A percentile compares a stretch with the other conserved stretches of the same genome.
phyloP scores from a whole-genome alignment of 2,113 vertebrate species.

The Pholis gunnellus region DNA sequence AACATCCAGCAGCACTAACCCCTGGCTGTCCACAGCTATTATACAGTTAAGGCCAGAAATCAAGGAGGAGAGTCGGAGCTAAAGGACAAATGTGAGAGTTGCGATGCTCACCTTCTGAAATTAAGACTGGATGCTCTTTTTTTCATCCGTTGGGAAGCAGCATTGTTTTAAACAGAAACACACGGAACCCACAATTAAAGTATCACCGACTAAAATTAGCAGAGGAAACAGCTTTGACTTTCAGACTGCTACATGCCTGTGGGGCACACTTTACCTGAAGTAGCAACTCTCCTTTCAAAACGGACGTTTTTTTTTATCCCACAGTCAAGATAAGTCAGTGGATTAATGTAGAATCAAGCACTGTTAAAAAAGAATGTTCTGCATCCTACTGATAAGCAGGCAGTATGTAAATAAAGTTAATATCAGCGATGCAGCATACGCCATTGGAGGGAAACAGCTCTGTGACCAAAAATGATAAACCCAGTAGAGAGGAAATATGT shows the following conservation, averaged over 20 bases:
- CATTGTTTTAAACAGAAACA: background rate
- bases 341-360: constrained; percentile 54
- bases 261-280: constrained; percentile 59
- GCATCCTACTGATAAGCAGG: constrained; percentile 59
- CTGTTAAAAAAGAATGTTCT: constrained; percentile 59
- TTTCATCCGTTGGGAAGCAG: background rate
- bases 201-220: constrained; percentile 33
- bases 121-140: background rate
- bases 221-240: constrained; percentile 14
- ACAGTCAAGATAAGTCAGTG: constrained; percentile 50
- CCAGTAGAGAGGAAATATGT: background rate
- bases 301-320: constrained; percentile 39
- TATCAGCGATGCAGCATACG: constrained; percentile 33
- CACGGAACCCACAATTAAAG: background rate
- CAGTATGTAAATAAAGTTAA: constrained; percentile 57
- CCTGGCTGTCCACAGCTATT: background rate
- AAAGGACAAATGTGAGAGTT: background rate
- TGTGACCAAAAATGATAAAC: constrained; percentile 14
- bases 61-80: background rate
- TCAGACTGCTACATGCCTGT: constrained; percentile 14
- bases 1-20: constrained; percentile 10
- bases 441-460: constrained; percentile 22
- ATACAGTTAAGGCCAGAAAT: background rate
- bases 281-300: constrained; percentile 39
- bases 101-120: background rate